phyloP scores from a whole-genome alignment of 2,888 invertebrate genomes.

The Tinea trinotella region DNA sequence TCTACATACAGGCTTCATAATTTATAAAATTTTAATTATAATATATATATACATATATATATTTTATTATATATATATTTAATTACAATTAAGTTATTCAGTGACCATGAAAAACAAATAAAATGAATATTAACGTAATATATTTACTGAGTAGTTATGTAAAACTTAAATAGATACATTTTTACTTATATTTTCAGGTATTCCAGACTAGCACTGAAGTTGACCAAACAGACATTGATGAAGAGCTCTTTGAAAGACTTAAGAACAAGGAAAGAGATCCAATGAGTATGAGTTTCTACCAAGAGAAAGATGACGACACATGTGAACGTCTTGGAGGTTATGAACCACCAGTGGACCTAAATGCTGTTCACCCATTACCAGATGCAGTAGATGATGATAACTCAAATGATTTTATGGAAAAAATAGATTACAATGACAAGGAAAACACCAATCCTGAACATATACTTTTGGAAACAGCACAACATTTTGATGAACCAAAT shows the following conservation, averaged over 20 bases:
- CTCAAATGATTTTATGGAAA: conserved; percentile 40
- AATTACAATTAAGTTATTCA: background rate
- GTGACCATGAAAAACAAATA: background rate
- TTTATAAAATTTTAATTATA: too few relatives aligned
- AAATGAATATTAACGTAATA: too few relatives aligned
- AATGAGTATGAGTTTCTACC: conserved; percentile 77
- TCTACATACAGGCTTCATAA: too few relatives aligned
- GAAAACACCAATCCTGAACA: conserved; percentile 50
- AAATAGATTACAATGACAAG: conserved; percentile 36
- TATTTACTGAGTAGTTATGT: too few relatives aligned
- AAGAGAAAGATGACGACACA: conserved; percentile 72
- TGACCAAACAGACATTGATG: conserved; percentile 55
- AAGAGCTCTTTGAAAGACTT: conserved; percentile 62
- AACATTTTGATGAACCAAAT: conserved; percentile 39
- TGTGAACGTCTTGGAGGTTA: conserved; percentile 50
- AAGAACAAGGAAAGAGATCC: conserved; percentile 74
- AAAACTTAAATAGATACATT: too few relatives aligned
- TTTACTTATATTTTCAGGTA: conserved; percentile 53
- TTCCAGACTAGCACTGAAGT: conserved; percentile 60
- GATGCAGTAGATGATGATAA: conserved; percentile 65
- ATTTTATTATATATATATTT: background rate
- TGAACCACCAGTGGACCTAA: conserved; percentile 67
- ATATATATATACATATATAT: too few relatives aligned
- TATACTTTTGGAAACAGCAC: conserved; percentile 25
- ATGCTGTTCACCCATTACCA: conserved; percentile 72